phyloP scores from a whole-genome alignment of 2,113 vertebrate genomes.

The Tiliqua scincoides region DNA sequence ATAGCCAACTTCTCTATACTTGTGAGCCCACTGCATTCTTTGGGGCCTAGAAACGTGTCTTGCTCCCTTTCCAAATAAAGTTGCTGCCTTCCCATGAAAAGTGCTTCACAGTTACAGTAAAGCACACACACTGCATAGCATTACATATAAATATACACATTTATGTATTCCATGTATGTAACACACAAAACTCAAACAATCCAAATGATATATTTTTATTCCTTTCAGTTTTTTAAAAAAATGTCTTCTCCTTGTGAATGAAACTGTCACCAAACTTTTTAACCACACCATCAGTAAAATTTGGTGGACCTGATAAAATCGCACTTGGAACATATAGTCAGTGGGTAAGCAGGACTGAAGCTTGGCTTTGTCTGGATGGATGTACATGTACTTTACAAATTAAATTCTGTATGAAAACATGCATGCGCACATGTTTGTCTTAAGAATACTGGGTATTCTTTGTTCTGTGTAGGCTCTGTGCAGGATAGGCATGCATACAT shows the following conservation, averaged over 20 bases:
- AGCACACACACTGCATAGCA: too few species aligned
- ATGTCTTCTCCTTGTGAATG: background rate
- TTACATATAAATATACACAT: background rate
- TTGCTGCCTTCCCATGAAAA: background rate
- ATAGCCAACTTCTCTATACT: background rate
- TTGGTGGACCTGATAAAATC: background rate
- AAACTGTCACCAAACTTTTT: background rate
- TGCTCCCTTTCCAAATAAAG: background rate
- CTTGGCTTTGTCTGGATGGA: background rate
- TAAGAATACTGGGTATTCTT: too few species aligned
- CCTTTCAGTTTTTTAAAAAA: background rate
- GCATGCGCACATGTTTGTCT: too few species aligned
- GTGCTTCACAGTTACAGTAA: background rate
- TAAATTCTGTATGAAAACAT: background rate
- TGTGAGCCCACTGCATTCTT: too few species aligned
- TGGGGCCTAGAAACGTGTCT: background rate
- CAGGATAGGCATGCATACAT: too few species aligned
- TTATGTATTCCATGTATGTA: background rate
- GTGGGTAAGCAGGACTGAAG: background rate
- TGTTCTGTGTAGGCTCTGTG: background rate
- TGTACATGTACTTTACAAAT: background rate
- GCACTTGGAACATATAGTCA: background rate
- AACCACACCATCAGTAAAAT: background rate
- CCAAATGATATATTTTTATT: background rate
- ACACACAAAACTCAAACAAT: background rate